These are phyloP conservation scores for Zaprionus ghesquierei DNA, from an alignment of 1,140 invertebrate genomes.

Conservation along the genomic window DNA sequence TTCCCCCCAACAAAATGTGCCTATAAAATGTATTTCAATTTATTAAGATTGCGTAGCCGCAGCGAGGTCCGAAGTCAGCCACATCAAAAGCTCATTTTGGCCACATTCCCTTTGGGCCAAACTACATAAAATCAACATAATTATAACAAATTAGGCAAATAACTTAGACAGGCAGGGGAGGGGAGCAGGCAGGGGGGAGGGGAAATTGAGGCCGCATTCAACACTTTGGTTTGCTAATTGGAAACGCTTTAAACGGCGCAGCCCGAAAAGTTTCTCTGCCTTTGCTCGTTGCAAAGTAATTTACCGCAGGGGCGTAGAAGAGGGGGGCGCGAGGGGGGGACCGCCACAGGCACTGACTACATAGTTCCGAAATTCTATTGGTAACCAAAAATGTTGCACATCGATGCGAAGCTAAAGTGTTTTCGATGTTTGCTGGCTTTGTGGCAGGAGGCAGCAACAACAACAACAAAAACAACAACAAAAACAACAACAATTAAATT, in stretches of 20 bases:
- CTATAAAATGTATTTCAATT: neutral
- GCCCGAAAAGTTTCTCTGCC: conserved; percentile 53
- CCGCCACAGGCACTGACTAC: neutral
- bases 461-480: conserved; percentile 22
- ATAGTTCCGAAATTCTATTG: conserved; percentile 72
- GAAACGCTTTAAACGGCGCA: conserved; percentile 57
- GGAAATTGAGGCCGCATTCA: neutral
- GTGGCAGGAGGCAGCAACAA: conserved; percentile 17
- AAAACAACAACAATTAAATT: conserved; percentile 21
- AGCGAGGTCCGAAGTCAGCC: neutral
- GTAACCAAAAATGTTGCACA: conserved; percentile 78
- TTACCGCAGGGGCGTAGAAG: conserved; percentile 42
- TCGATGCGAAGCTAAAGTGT: conserved; percentile 68
- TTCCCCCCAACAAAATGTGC: neutral
- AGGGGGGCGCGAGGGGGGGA: neutral
- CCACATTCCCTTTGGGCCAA: conserved; percentile 27
- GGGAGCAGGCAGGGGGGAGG: no score
- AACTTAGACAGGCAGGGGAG: conserved; percentile 6
- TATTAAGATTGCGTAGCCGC: neutral
- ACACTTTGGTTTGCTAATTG: conserved; percentile 58
- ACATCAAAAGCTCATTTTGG: conserved; percentile 37
- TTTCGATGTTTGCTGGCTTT: conserved; percentile 66
- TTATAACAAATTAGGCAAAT: conserved; percentile 75
- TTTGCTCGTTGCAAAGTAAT: conserved; percentile 76
- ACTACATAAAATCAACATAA: conserved; percentile 74